Evolutionary conservation across 2,113 vertebrate genomes (phyloP), one percentile per base, ranked within the genome.

Genomic region (Sterrhoptilus dennistouni): DNA sequence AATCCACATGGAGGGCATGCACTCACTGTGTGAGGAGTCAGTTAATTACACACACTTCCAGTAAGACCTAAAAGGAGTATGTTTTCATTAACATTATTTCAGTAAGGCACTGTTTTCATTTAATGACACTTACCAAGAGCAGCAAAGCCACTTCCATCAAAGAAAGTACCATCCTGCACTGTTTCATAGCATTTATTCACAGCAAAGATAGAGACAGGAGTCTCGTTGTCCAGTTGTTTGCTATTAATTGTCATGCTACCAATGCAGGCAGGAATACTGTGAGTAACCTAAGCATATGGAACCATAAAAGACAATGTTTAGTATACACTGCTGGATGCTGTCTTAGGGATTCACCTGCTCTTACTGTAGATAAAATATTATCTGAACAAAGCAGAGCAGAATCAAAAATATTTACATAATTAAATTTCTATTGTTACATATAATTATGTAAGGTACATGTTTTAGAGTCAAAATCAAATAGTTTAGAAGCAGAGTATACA

Each of bases 141-240:
- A 57, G 98, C 98, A 42, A 98, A 99, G 77, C 99, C 99, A 28
- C 97, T 99, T 87, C 99, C 99, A 19, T 99, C 98, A 92, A 99
- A 99, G 97, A 98, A 99, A 49, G 98, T 98, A 86, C 99, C 99
- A 11, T 98, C 96, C 96, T 99, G 98, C 59, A 97, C 98, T 2
- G 59, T 95, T 11, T 47, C 87, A 74, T 99, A 99, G 97, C 99
- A 99, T 90, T 98, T 97, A 76, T 97, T 97, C 36, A 98, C 97
- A 28, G 97, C 97, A 59, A 97, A 97, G 31, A 96, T 81, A 1
- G 98, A 98, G 10, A 91, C 11, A 0, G 98, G 97, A 31, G 66
- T 97, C 40, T 97, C 95, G 0, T 97, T 95, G 56, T 98, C 97
- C 93, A 99, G 78, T 20, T 77, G 91, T 66, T 97, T 98, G 36